These are phyloP conservation scores for Epinotia nisella DNA, from an alignment of 2,888 invertebrate genomes.

Conservation along the genomic window DNA sequence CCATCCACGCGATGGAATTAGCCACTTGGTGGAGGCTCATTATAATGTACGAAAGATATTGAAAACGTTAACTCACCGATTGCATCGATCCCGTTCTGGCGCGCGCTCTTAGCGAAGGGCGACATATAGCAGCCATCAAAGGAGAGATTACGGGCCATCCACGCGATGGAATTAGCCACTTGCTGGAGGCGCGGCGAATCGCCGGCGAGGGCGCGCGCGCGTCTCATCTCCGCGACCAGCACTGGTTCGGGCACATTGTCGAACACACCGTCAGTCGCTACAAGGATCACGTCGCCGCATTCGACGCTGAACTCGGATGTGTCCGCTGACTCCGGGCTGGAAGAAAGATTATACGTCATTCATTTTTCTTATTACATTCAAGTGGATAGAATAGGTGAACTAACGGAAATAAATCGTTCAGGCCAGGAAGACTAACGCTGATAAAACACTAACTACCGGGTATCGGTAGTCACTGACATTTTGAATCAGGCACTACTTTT, in stretches of 20 bases:
- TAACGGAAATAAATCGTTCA: not conserved
- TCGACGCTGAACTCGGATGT: slow-evolving; percentile 94
- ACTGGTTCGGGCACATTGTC: slow-evolving; percentile 98
- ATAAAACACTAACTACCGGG: too few relatives aligned
- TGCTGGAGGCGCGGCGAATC: slow-evolving; percentile 92
- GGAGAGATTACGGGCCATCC: slow-evolving; percentile 97
- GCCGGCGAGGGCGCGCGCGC: slow-evolving; percentile 76
- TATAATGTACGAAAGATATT: not conserved
- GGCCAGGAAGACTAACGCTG: not conserved
- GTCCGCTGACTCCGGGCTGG: slow-evolving; percentile 95
- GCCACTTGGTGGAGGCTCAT: slow-evolving; percentile 87
- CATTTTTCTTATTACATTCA: slow-evolving; percentile 32
- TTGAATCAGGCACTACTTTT: too few relatives aligned
- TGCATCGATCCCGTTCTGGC: slow-evolving; percentile 96
- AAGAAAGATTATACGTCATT: slow-evolving; percentile 48
- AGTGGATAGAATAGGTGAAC: not conserved
- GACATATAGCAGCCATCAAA: slow-evolving; percentile 98
- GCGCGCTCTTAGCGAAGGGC: slow-evolving; percentile 97
- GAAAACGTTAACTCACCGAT: slow-evolving; percentile 86
- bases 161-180: slow-evolving; percentile 97
- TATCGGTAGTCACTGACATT: too few relatives aligned
- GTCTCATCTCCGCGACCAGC: slow-evolving; percentile 93
- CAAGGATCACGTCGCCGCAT: slow-evolving; percentile 96
- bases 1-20: not conserved
- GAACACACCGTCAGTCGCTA: slow-evolving; percentile 99